Evolutionary conservation across 2,888 invertebrate species (phyloP), one percentile per base, ranked within the genome.

Genomic region (Melieria crassipennis): DNA sequence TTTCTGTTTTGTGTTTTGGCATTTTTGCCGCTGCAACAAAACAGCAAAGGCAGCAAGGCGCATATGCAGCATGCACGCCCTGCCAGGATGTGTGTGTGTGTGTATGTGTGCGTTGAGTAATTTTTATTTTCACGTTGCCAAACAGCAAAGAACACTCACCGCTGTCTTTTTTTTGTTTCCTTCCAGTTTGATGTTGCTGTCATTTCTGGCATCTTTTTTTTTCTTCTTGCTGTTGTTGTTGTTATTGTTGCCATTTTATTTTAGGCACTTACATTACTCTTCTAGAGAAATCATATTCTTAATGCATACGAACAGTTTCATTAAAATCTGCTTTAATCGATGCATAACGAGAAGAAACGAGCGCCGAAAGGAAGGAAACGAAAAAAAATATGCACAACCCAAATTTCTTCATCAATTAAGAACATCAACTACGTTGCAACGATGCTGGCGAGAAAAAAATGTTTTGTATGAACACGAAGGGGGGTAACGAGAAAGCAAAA

Each of bases 361-460:
- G 30, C 16, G 58, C 16, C 5, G 42, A 16, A 58, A n/a, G 30
- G 30, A 58, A 58, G 30, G 9, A 57, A 13, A n/a, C n/a, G 16
- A n/a, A 57, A 58, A 58, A 10, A 58, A 16, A 16, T 58, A 6
- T 10, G 11, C 30, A 1, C 58, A 58, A 58, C 42, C 16, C 5
- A 58, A 82, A 82, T 82, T 80, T 82, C 79, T 76, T 80, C 80
- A 80, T 80, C 80, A 80, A 82, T 82, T 80, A 80, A 78, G 80
- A 77, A 78, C 80, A 80, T 82, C 79, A 80, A 82, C 81, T 75
- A 74, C 72, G 65, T 72, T 67, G 70, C 81, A 76, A 74, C 72
- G 65, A 75, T 67, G 70, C 75, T 73, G 70, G 69, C 70, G 73
- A 56, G 67, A 71, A 73, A 69, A 69, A 69, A 70, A 64, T 74